Percentiles rank a stretch among this genome's conserved stretches.
These are phyloP conservation scores for Ennomos erosarius DNA, from an alignment of 2,888 invertebrate species.

Conservation along the genomic window DNA sequence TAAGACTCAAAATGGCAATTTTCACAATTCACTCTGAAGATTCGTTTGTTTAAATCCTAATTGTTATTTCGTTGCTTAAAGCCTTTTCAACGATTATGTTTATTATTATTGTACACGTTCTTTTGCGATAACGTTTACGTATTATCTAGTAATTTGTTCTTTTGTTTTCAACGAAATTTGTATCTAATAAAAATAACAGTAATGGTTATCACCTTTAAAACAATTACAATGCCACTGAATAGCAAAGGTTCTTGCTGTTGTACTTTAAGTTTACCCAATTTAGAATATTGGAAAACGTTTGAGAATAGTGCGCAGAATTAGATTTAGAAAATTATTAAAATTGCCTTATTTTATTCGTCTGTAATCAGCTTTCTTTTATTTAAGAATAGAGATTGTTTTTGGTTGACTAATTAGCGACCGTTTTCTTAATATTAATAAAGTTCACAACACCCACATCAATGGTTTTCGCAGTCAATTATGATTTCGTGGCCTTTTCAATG, in stretches of 20 bases:
- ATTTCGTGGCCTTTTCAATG: no score
- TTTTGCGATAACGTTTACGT: conserved; percentile 23
- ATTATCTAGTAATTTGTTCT: conserved; percentile 3
- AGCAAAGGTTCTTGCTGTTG: neutral
- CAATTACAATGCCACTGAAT: no score
- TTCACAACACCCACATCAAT: no score
- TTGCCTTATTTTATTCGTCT: no score
- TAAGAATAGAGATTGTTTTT: no score
- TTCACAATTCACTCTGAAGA: conserved; percentile 10
- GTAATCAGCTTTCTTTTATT: no score
- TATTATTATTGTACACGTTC: conserved; percentile 37
- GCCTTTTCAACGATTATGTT: conserved; percentile 39
- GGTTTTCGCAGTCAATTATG: no score
- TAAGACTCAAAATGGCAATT: conserved; percentile 16
- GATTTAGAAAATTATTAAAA: no score
- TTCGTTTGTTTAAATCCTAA: conserved; percentile 40
- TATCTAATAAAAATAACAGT: conserved; percentile 6
- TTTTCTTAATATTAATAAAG: no score
- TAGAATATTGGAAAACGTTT: conserved; percentile 1
- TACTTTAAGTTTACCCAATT: conserved; percentile 7
- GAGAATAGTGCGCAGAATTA: neutral
- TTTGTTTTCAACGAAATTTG: conserved; percentile 8
- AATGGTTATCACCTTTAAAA: neutral
- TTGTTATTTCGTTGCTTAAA: conserved; percentile 38
- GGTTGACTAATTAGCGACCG: no score